Base-by-base conservation (phyloP, 2,797 vertebrate species). In the Lagocephalus sceleratus region DNA sequence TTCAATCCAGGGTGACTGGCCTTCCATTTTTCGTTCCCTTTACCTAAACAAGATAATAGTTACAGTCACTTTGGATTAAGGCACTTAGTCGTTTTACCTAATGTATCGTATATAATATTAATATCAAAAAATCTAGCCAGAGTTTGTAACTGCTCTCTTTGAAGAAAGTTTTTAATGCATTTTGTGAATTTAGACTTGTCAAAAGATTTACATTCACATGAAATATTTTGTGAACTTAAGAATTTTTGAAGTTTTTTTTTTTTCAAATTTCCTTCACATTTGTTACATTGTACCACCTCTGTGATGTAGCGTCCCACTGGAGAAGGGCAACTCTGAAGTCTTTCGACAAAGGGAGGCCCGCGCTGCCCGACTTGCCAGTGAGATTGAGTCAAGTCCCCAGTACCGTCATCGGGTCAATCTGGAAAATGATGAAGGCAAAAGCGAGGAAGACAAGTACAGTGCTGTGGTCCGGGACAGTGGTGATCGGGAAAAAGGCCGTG, bases 301-400 rank as follows among this genome's bases (percentile, higher is more conserved):
- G 0, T 63, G 2, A 2, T 15, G 3, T 48, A 97, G 95, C 19
- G 92, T 95, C 19, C 93, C 93, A 5, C 84, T 97, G 61, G 95
- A 97, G 66, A 92, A 90, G 45, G 94, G 94, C 47, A 94, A 90
- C 68, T 89, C 92, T 0, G 95, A 95, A 40, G 81, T 88, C 38
- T 97, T 85, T 74, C 89, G 93, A 5, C 94, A 95, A 76, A 82
- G 94, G 57, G 94, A 96, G 74, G 92, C 93, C 0, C 91, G 95
- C 0, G 94, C 95, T 0, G 83, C 93, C 8, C 92, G 93, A 10
- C 74, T 97, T 59, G 95, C 94, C 54, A 92, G 85, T 20, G 95
- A 97, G 82, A 97, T 97, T 10, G 95, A 97, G 62, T 91, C 94
- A 0, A 97, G 92, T 45, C 91, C 94, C 0, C 94, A 95, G 77